Evolutionary conservation across 2,113 vertebrate genomes (phyloP).

Genomic region (Pagrus major): DNA sequence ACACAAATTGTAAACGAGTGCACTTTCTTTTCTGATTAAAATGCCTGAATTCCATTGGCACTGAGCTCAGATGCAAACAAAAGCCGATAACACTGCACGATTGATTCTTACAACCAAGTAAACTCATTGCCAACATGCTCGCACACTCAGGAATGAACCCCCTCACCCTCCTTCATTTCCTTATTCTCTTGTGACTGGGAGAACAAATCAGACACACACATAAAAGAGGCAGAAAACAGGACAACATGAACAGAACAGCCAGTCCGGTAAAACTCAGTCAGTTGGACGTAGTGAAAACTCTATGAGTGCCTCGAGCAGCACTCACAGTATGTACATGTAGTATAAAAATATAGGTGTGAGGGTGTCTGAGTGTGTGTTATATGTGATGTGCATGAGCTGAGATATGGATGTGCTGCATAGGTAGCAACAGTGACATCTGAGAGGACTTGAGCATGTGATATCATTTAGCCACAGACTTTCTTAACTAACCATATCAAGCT

Average conservation of each 20-base stretch:
- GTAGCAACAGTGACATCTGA: slow-evolving; percentile 68
- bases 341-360: slow-evolving; percentile 57
- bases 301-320: slow-evolving; percentile 38
- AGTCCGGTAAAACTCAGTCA: slow-evolving; percentile 53
- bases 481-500: background rate
- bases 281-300: slow-evolving; percentile 39
- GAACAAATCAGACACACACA: slow-evolving; percentile 15
- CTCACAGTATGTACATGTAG: slow-evolving; percentile 32
- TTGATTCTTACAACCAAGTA: background rate
- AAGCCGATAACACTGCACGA: background rate
- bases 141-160: slow-evolving; percentile 71
- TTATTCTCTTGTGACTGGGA: background rate
- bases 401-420: slow-evolving; percentile 76
- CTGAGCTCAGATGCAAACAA: slow-evolving; percentile 23
- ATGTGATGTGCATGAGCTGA: slow-evolving; percentile 37
- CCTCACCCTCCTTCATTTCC: background rate
- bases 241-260: slow-evolving; percentile 12
- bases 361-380: slow-evolving; percentile 41
- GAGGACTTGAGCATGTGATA: slow-evolving; percentile 55
- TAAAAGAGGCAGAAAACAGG: slow-evolving; percentile 20
- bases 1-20: slow-evolving; percentile 18
- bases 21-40: slow-evolving; percentile 15
- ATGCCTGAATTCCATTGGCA: slow-evolving; percentile 35
- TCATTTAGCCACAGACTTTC: slow-evolving; percentile 21
- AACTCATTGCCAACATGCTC: slow-evolving; percentile 17